phyloP scores from a whole-genome alignment of 2,888 invertebrate genomes.

The Eristalinus aeneus region DNA sequence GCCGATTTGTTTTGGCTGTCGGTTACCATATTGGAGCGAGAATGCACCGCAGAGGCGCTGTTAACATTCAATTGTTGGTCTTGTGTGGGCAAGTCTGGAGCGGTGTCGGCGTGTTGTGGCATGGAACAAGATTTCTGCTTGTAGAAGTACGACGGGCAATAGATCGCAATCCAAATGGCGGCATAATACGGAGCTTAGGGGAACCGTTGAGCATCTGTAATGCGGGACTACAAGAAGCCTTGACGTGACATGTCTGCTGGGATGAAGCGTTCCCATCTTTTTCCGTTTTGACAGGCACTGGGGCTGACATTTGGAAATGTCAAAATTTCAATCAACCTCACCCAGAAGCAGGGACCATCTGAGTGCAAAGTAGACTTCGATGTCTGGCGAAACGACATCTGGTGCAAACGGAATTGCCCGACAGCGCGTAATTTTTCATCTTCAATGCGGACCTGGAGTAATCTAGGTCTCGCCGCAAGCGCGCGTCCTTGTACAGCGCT shows the following conservation, averaged over 20 bases:
- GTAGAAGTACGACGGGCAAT: neutral
- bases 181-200: neutral
- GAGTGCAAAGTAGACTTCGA: constrained; percentile 40
- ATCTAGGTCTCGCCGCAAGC: constrained; percentile 53
- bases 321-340: neutral
- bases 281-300: neutral
- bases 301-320: neutral
- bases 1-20: constrained; percentile 50
- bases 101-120: neutral
- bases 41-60: constrained; percentile 19
- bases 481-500: constrained; percentile 58
- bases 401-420: constrained; percentile 18
- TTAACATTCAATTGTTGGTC: neutral
- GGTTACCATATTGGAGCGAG: constrained; percentile 28
- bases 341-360: neutral
- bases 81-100: neutral
- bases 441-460: constrained; percentile 18
- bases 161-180: neutral
- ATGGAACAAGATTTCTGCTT: neutral
- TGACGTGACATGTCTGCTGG: neutral
- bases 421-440: constrained; percentile 58
- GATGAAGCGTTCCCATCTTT: neutral
- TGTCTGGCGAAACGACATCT: constrained; percentile 53
- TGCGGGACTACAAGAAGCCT: neutral
- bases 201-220: too few species aligned